A percentile compares a stretch with the other conserved stretches of the same genome.
Evolutionary conservation across 2,888 invertebrate genomes (phyloP).

Genomic region (Oxyteleia sp.): DNA sequence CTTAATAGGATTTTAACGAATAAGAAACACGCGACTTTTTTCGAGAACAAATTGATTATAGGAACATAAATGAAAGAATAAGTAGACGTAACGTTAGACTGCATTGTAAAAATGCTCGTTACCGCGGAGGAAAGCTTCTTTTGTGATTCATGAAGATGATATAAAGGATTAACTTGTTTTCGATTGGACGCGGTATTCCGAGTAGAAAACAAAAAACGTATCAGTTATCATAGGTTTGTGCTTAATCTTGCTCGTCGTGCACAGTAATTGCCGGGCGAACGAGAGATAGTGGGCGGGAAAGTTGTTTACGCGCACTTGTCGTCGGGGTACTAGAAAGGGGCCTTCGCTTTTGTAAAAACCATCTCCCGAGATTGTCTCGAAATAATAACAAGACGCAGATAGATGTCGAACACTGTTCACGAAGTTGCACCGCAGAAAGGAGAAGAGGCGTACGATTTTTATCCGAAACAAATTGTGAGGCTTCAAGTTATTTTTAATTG

Average conservation of each 20-base stretch:
- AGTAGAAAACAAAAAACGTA: slow-evolving; percentile 39
- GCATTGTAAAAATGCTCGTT: slow-evolving; percentile 24
- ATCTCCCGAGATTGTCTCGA: slow-evolving; percentile 18
- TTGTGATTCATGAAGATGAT: slow-evolving; percentile 35
- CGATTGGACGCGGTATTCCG: slow-evolving; percentile 36
- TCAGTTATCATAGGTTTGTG: slow-evolving; percentile 40
- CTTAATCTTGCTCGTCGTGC: slow-evolving; percentile 48
- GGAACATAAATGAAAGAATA: slow-evolving; percentile 18
- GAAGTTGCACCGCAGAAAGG: background rate
- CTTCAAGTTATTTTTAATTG: background rate
- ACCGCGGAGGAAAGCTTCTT: slow-evolving; percentile 15
- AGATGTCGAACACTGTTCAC: slow-evolving; percentile 16
- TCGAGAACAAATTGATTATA: slow-evolving; percentile 3
- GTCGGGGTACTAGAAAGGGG: slow-evolving; percentile 77
- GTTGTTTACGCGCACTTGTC: slow-evolving; percentile 80
- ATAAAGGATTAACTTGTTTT: slow-evolving; percentile 46
- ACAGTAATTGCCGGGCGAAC: slow-evolving; percentile 74
- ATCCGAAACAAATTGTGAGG: background rate
- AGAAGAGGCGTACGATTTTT: background rate
- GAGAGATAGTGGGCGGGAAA: slow-evolving; percentile 82
- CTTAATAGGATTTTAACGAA: background rate
- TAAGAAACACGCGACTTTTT: background rate
- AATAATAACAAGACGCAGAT: slow-evolving; percentile 23
- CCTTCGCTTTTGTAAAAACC: slow-evolving; percentile 76
- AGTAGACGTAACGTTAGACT: slow-evolving; percentile 21